These are phyloP conservation scores for Yponomeuta evonymella DNA, from an alignment of 2,888 invertebrate genomes.

Conservation along the genomic window DNA sequence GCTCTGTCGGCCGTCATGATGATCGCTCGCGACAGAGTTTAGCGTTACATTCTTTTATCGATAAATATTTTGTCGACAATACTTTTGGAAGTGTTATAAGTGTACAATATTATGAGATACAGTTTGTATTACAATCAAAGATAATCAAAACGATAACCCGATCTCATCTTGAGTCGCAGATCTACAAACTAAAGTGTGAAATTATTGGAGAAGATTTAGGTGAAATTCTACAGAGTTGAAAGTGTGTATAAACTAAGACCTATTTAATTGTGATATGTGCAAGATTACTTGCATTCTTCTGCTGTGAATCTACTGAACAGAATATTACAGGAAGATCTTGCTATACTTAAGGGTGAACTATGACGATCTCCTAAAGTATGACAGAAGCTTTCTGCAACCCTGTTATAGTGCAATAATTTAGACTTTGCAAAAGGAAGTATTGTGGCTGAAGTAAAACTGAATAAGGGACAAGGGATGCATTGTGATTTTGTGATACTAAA, in stretches of 20 bases:
- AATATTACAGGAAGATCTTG: too few species aligned
- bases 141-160: constrained; percentile 5
- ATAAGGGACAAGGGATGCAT: neutral
- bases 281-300: constrained; percentile 4
- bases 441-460: neutral
- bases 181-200: neutral
- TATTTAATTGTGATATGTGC: neutral
- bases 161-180: constrained; percentile 16
- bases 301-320: neutral
- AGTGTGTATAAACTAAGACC: neutral
- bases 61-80: neutral
- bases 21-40: neutral
- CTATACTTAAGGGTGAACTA: neutral
- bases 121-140: constrained; percentile 2
- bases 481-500: neutral
- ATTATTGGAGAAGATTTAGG: constrained; percentile 15
- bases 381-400: too few species aligned
- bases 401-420: neutral
- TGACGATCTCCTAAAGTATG: too few species aligned
- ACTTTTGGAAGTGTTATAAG: neutral
- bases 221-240: neutral
- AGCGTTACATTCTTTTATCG: neutral
- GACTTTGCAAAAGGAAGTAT: neutral
- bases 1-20: neutral
- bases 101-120: neutral